Evolutionary conservation across 2,113 vertebrate species (phyloP), one percentile per base, ranked within the genome.

Genomic region (Phylloscopus trochiloides): DNA sequence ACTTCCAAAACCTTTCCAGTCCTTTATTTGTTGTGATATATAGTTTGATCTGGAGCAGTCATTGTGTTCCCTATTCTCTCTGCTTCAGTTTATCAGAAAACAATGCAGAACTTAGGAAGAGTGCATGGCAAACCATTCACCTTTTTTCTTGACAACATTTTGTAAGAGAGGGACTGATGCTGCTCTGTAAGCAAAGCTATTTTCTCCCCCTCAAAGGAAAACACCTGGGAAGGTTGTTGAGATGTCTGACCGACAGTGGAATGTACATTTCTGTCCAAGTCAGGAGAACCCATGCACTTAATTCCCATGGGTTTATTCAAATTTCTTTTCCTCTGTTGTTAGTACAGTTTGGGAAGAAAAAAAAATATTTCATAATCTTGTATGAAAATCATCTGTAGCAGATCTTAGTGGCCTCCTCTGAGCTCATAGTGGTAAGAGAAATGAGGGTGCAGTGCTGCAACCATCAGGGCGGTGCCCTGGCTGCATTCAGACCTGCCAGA

Each of bases 211-310:
- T 36, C 10, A 50, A 25, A 43, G 54, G 21, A 76, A 55, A 90
- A n/a, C 21, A 73, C 26, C 54, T 40, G 42, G 10, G n/a, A 45
- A 61, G 3, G 5, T 9, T 83, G 24, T 14, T 85, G 70, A 89
- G 57, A 62, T 45, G 13, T 34, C 38, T 2, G 4, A 38, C 34
- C 4, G 14, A 22, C 0, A 0, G 32, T 32, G 18, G 62, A 66
- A 21, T 0, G 1, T 18, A 28, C 1, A 1, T 57, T 90, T 79
- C 22, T 17, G 55, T 62, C 28, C 32, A 89, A 71, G 54, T 47
- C 19, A 45, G 47, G 45, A 65, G 50, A 45, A 68, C 0, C 1
- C 0, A 1, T 38, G 36, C 10, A 22, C 24, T 85, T 68, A 47
- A 65, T 43, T 84, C 34, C 40, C 14, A 7, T 5, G 6, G 9